Evolutionary conservation across 1,140 invertebrate species (phyloP).

Genomic region (Drosophila repleta): DNA sequence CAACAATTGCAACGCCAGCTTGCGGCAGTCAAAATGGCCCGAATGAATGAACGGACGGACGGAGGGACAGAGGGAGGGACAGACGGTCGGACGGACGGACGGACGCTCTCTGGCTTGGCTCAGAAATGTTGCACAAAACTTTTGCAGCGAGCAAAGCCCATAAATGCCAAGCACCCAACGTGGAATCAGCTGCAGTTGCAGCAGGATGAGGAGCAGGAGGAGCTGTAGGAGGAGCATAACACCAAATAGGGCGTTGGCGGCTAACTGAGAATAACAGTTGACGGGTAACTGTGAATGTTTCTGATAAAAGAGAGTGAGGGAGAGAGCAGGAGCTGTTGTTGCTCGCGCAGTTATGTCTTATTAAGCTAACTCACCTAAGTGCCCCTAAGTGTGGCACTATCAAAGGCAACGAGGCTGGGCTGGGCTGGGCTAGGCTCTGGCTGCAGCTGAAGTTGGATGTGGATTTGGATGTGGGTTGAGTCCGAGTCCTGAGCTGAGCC

Average conservation of each 20-base stretch:
- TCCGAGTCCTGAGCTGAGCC: conserved; percentile 10
- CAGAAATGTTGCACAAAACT: conserved; percentile 58
- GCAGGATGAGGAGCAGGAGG: neutral
- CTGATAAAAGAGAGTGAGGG: too few relatives aligned
- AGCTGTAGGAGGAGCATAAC: too few relatives aligned
- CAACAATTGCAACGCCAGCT: conserved; percentile 58
- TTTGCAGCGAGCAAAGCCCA: conserved; percentile 57
- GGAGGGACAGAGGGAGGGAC: too few relatives aligned
- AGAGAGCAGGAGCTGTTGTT: conserved; percentile 1
- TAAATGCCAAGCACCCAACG: conserved; percentile 70
- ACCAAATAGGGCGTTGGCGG: neutral
- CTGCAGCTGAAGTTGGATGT: conserved; percentile 3
- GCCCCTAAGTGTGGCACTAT: conserved; percentile 9
- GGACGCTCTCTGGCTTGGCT: conserved; percentile 5
- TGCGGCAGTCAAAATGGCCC: conserved; percentile 53
- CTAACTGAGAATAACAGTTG: conserved; percentile 16
- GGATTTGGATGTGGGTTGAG: neutral
- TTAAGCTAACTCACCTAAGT: conserved; percentile 41
- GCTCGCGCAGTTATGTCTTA: conserved; percentile 54
- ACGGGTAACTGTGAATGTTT: conserved; percentile 13
- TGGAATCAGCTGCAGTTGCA: conserved; percentile 12
- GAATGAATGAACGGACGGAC: neutral
- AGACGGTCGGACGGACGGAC: too few relatives aligned
- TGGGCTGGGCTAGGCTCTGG: neutral
- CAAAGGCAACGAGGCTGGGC: conserved; percentile 10